Conservation (phyloP, 2,113 vertebrate species). For the Hippoglossus stenolepis region DNA sequence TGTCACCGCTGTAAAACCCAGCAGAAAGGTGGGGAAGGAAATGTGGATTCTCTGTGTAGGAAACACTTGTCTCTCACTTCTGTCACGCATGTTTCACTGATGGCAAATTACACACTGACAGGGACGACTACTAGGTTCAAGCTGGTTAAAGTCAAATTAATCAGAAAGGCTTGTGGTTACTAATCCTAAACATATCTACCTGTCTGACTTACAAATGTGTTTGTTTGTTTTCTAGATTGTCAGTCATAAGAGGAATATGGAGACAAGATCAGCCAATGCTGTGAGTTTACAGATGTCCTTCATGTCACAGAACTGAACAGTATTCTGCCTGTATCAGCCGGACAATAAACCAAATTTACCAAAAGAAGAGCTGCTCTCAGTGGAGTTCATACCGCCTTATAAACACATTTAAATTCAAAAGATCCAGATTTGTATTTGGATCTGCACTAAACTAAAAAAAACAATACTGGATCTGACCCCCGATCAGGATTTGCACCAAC, state of each 20-base stretch:
- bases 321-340: too few species aligned
- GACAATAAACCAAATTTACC: too few species aligned
- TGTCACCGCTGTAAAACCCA: conserved; percentile 65
- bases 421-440: too few species aligned
- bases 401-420: too few species aligned
- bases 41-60: conserved; percentile 30
- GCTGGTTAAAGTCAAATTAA: conserved; percentile 21
- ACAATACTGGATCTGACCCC: too few species aligned
- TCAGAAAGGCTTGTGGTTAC: not conserved
- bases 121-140: not conserved
- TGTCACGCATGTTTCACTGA: conserved; percentile 57
- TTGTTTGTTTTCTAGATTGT: conserved; percentile 1
- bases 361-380: too few species aligned
- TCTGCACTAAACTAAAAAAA: too few species aligned
- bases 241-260: not conserved
- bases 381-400: too few species aligned
- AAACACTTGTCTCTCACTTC: conserved; percentile 14
- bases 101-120: conserved; percentile 11
- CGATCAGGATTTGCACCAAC: too few species aligned
- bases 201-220: not conserved
- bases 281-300: not conserved
- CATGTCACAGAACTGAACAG: too few species aligned
- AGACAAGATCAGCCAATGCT: not conserved
- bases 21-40: conserved; percentile 47
- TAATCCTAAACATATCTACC: not conserved